Base-by-base conservation (phyloP, 2,888 invertebrate species). In the Linhomoeus sp. region DNA sequence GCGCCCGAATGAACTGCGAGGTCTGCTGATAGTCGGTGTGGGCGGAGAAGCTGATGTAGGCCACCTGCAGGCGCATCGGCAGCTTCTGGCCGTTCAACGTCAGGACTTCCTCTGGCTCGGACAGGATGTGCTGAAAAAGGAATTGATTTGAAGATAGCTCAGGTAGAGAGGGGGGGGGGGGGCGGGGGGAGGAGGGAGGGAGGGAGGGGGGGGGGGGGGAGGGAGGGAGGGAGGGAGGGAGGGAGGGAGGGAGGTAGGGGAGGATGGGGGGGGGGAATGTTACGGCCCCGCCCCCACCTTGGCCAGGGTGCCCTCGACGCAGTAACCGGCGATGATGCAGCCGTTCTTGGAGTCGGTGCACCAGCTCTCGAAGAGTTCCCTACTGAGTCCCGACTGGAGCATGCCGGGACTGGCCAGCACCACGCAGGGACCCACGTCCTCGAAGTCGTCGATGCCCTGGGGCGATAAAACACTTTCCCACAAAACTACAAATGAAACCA, bases 351-450 rank as follows among this genome's bases (percentile, higher is more conserved):
- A 75, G 69, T 99, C 94, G 0, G 88, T 85, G 67, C 97, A 99
- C 97, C 97, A 97, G 14, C 79, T 82, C 72, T 97, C 97, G 71
- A 97, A 99, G 41, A 97, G 74, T 65, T 99, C 97, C 33, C 94
- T 72, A 0, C 90, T 92, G 23, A 97, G 71, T 0, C 97, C 97
- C 58, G 85, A 90, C 72, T 97, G 97, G 85, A 97, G 85, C 94
- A 99, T 99, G 64, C 97, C 97, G 0, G 97, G 97, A 0, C 87
- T 86, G 1, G 97, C 97, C 82, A 97, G 84, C 25, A 99, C 82
- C n/a, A 99, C 94, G 63, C 94, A 99, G 0, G 97, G 97, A 0
- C 97, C 97, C 47, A 92, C 84, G 68, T 99, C 97, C 59, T 97
- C 94, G 70, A 99, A 99, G 68, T 97, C 92, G 66, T 97, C 97